phyloP scores from a whole-genome alignment of 2,888 invertebrate species.

The Drosophila robusta region DNA sequence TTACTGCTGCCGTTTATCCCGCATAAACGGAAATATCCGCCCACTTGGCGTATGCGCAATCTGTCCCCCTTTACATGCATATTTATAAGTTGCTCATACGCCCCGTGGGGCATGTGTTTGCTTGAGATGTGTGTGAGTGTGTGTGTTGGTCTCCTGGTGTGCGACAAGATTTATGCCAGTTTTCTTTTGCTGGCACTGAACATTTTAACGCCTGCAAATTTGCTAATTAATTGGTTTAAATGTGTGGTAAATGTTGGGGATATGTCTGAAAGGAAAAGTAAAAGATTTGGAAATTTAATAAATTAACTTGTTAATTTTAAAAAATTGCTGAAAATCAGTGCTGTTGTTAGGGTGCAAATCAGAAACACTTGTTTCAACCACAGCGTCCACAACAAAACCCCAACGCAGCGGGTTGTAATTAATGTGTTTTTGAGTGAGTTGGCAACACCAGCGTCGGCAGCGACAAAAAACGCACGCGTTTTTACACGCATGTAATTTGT shows the following conservation, averaged over 20 bases:
- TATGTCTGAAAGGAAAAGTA: conserved; percentile 9
- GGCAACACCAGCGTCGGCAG: conserved; percentile 3
- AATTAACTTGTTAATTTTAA: neutral
- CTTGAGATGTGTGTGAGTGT: conserved; percentile 8
- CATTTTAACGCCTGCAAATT: conserved; percentile 78
- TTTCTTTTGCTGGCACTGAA: conserved; percentile 70
- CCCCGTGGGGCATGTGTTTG: conserved; percentile 33
- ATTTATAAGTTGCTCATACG: conserved; percentile 62
- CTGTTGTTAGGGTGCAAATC: conserved; percentile 5
- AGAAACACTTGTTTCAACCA: conserved; percentile 8
- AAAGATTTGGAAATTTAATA: conserved; percentile 12
- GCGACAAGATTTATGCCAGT: conserved; percentile 73
- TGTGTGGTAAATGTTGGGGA: conserved; percentile 7
- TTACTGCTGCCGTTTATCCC: conserved; percentile 14
- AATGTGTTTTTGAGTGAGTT: conserved; percentile 70
- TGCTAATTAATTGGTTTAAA: conserved; percentile 76
- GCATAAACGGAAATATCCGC: conserved; percentile 47
- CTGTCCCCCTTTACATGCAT: conserved; percentile 30
- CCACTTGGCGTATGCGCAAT: conserved; percentile 65
- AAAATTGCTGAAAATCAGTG: neutral
- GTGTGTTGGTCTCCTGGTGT: conserved; percentile 55
- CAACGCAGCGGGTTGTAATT: conserved; percentile 61
- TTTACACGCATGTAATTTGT: conserved; percentile 77
- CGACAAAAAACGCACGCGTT: conserved; percentile 41
- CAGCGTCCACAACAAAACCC: neutral